A percentile compares a stretch with the other conserved stretches of the same genome.
Evolutionary conservation across 2,888 invertebrate genomes (phyloP).

Genomic region (Corbicula japonica): DNA sequence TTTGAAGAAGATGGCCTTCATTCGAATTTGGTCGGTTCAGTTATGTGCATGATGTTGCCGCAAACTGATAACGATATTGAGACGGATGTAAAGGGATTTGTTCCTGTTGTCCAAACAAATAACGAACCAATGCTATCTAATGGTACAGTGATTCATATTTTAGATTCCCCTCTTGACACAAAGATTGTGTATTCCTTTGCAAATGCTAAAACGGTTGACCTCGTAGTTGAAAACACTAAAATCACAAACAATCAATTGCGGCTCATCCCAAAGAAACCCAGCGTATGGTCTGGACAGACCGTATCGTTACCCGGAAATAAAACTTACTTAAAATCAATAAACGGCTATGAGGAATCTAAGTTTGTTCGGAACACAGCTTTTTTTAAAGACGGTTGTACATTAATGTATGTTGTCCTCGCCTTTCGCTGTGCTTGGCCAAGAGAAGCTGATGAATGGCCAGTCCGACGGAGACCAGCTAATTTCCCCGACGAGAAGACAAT

Average conservation of each 20-base stretch:
- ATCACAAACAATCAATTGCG: background rate
- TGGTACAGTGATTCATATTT: background rate
- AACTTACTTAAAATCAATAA: background rate
- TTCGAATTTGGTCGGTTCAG: too few species aligned
- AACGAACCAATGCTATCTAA: background rate
- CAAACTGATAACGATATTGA: too few species aligned
- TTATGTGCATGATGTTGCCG: too few species aligned
- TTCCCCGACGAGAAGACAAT: conserved; percentile 15
- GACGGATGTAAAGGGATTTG: conserved; percentile 10
- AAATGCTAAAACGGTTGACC: background rate
- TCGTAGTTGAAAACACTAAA: background rate
- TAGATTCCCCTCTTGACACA: background rate
- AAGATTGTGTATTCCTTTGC: background rate
- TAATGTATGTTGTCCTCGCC: background rate
- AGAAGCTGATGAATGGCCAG: conserved; percentile 16
- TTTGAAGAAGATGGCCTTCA: too few species aligned
- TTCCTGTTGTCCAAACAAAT: background rate
- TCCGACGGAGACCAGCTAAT: background rate
- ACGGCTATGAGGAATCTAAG: too few species aligned
- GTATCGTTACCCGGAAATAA: background rate
- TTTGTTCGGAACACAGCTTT: too few species aligned
- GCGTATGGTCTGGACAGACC: background rate
- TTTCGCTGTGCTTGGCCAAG: conserved; percentile 23
- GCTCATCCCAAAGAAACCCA: background rate
- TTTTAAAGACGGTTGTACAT: background rate